These are phyloP conservation scores for Catostomus latipinnis DNA, from an alignment of 2,797 vertebrate genomes.

Conservation along the genomic window DNA sequence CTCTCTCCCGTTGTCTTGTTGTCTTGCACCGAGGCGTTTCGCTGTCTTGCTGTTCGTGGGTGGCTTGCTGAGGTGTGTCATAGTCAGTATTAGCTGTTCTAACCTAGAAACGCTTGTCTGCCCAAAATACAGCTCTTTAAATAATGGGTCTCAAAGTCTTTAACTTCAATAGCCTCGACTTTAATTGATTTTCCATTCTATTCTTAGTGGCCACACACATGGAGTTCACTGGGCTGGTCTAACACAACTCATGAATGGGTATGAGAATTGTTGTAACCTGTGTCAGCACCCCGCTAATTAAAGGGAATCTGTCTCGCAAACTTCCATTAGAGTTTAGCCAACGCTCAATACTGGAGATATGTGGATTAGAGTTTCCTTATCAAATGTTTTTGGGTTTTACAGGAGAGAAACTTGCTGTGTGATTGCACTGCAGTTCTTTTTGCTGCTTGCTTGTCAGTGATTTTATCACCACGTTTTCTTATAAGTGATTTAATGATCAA, in stretches of 20 bases:
- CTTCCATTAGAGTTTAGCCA: neutral
- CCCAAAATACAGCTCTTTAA: constrained; percentile 42
- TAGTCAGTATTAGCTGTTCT: constrained; percentile 33
- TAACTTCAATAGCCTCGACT: constrained; percentile 39
- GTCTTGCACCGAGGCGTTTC: constrained; percentile 24
- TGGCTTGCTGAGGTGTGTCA: constrained; percentile 38
- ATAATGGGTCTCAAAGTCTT: constrained; percentile 36
- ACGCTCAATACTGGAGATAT: neutral
- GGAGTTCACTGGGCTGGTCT: constrained; percentile 24
- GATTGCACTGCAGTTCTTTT: neutral
- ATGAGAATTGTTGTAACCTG: constrained; percentile 27
- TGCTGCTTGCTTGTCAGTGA: neutral
- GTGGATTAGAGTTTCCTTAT: constrained; percentile 3
- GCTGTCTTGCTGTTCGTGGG: constrained; percentile 37
- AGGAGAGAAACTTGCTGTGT: neutral
- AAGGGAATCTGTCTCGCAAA: constrained; percentile 7
- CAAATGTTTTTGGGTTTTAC: neutral
- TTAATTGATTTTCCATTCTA: constrained; percentile 59
- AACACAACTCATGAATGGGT: constrained; percentile 42
- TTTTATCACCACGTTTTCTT: neutral
- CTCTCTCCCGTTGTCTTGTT: constrained; percentile 60
- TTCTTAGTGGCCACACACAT: constrained; percentile 49
- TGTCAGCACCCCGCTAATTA: constrained; percentile 31
- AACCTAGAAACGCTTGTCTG: constrained; percentile 45
- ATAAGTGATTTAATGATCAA: neutral